Base-by-base conservation (phyloP, 2,113 vertebrate genomes). In the Murina feae region DNA sequence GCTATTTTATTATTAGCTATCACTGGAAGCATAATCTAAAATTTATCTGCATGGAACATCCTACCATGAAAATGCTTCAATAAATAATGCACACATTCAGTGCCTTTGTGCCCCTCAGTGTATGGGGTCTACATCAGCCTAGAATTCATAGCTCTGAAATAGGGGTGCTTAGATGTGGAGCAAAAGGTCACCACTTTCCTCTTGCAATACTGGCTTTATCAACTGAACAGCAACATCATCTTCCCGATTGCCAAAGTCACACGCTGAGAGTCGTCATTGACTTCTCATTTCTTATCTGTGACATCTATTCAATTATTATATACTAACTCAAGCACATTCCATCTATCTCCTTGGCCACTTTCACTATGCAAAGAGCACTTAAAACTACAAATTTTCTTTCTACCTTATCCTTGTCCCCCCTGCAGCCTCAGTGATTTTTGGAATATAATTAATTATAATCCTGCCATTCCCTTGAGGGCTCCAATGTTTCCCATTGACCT, bases 361-460 rank as follows among this genome's bases (percentile, higher is more conserved):
- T 66, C 47, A 65, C 49, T 89, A 37, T 30, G 55, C 79, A 93
- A 55, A 21, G 12, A 95, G 78, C 39, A 21, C 16, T 82, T 37
- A 82, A 47, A 82, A 51, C 17, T 37, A 58, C 25, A 87, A 78
- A 53, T 49, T 32, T 35, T 68, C 28, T 42, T 75, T 72, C 16
- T 84, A 32, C 2, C 21, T 75, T 4, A 2, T 60, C 18, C n/a
- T 55, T 60, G 17, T 0, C 0, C 9, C 1, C 9, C 10, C 68
- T 32, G 37, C 17, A 69, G 23, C 14, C 30, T 44, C 60, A 79
- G 37, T 79, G n/a, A 44, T 30, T 90, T 90, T 10, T n/a, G 30
- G 49, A 93, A 93, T 47, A 86, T 23, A 16, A 47, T 86, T 23
- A 16, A 47, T 86, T 84, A 83, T 68, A 83, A 79, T 25, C 10